Base-by-base conservation (phyloP, 64 coral and sea anemone genomes). In the Montipora efflorescens region DNA sequence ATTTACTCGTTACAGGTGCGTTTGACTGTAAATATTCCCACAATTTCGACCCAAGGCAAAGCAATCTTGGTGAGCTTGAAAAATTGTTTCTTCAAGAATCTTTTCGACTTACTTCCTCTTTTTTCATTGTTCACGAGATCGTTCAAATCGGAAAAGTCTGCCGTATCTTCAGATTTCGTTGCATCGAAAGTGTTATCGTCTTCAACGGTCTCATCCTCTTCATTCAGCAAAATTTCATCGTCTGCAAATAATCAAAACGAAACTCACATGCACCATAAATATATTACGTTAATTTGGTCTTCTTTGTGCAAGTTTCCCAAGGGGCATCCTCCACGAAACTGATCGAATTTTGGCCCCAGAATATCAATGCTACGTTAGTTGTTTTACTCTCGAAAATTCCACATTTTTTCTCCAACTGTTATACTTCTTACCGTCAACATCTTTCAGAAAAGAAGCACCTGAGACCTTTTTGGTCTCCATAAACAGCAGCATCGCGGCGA, bases 401-500 rank as follows among this genome's bases (percentile, higher is more conserved):
- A 80, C 48, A n/a, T 55, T 22, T 13, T 36, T 82, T 61, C n/a
- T 25, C 58, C 58, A 43, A 52, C 5, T 82, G 28, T 61, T 82
- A 13, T 72, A 11, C 74, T 5, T 15, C 82, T 44, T 86, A 86
- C 82, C 82, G 66, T 86, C 82, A 49, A 86, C 43, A 72, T 71
- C 47, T 14, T 86, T 66, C 10, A 72, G 11, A 18, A 86, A 13
- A 19, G 66, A 71, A 21, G 66, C 82, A 7, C 64, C 81, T 5
- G 81, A 86, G 18, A 64, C 7, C 15, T 70, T 86, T 19, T 86
- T 66, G 82, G 21, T 49, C 7, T 86, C 45, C n/a, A 86, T 71
- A 5, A 86, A 49, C 19, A 86, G 16, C 44, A 86, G 3, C 45
- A 70, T 49, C 3, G 66, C 44, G 12, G 45, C 82, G 48, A 86